These are phyloP conservation scores for Merluccius polli DNA, from an alignment of 2,797 vertebrate genomes.

Conservation along the genomic window DNA sequence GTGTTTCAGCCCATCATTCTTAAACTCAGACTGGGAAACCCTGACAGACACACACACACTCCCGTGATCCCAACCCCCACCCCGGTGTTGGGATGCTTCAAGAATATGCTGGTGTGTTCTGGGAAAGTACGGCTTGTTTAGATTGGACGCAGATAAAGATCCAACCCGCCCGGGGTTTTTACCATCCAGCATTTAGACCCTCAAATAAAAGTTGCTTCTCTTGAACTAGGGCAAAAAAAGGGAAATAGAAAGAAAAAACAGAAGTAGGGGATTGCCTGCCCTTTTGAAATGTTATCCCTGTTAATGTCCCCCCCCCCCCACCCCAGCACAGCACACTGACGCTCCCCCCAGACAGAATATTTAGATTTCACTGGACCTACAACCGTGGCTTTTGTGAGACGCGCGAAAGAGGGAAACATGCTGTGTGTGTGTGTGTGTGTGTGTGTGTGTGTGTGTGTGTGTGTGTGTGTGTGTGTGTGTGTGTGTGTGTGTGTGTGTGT, in stretches of 20 bases:
- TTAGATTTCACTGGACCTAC: constrained; percentile 57
- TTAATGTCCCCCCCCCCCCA: constrained; percentile 36
- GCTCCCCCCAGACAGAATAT: constrained; percentile 42
- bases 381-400: constrained; percentile 51
- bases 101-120: constrained; percentile 68
- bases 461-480: background rate
- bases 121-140: constrained; percentile 73
- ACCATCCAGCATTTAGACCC: constrained; percentile 44
- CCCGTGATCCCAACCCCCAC: constrained; percentile 37
- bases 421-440: background rate
- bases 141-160: constrained; percentile 71
- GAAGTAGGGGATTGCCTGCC: constrained; percentile 21
- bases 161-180: constrained; percentile 49
- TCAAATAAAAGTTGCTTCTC: constrained; percentile 61
- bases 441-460: background rate
- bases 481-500: background rate
- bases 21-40: constrained; percentile 52
- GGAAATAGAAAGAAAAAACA: background rate
- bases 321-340: background rate
- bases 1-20: constrained; percentile 66
- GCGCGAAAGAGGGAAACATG: constrained; percentile 44
- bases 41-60: constrained; percentile 22
- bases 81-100: constrained; percentile 55
- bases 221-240: constrained; percentile 29
- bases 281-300: constrained; percentile 64